A percentile compares a stretch with the other conserved stretches of the same genome.
Evolutionary conservation across 2,888 invertebrate species (phyloP).

Genomic region (Coecobrya sp.): DNA sequence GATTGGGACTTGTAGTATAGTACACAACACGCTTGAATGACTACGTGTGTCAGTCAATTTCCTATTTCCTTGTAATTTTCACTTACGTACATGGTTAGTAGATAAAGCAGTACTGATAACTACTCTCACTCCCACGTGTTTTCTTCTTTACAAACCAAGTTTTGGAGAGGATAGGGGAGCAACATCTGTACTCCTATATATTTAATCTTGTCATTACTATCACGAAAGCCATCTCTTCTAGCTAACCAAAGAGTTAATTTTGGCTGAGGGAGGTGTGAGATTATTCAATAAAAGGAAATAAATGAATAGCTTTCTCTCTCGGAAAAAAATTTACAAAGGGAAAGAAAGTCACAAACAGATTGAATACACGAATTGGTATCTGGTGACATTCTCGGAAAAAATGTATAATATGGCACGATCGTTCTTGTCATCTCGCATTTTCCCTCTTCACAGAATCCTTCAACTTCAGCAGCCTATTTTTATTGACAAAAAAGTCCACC

Average conservation of each 20-base stretch:
- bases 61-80: not conserved
- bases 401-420: not conserved
- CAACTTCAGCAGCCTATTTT: not conserved
- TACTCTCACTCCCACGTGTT: too few relatives aligned
- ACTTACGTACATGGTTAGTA: too few relatives aligned
- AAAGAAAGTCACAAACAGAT: slow-evolving; percentile 1
- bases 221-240: not conserved
- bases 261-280: not conserved
- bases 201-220: not conserved
- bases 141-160: not conserved
- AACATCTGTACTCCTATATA: not conserved
- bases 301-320: not conserved
- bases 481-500: not conserved
- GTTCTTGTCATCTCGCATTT: too few relatives aligned
- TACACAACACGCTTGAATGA: not conserved
- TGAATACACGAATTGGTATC: not conserved
- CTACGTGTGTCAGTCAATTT: slow-evolving; percentile 10
- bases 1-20: not conserved
- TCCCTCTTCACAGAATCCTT: not conserved
- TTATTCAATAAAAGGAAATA: slow-evolving; percentile 16
- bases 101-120: too few relatives aligned
- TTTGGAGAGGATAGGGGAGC: not conserved
- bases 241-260: not conserved
- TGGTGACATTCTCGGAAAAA: not conserved
- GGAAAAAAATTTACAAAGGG: not conserved